phyloP scores from a whole-genome alignment of 2,113 vertebrate species.

The Craseonycteris thonglongyai region DNA sequence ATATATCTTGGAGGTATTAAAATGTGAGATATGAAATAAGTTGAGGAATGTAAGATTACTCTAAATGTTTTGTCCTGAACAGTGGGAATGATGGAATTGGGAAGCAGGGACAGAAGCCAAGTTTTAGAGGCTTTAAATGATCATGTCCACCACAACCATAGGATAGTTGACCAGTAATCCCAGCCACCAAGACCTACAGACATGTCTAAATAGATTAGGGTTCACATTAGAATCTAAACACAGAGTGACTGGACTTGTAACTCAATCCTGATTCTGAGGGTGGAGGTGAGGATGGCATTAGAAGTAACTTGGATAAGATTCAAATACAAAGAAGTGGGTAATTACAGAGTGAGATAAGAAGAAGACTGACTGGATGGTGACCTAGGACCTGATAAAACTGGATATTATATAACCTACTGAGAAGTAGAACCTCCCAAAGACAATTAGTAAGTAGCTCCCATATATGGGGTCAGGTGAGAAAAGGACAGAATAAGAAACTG shows the following conservation, averaged over 20 bases:
- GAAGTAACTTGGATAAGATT: background rate
- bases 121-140: background rate
- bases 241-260: background rate
- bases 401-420: background rate
- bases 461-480: background rate
- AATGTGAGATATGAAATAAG: background rate
- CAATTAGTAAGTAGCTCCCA: background rate
- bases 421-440: background rate
- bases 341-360: background rate
- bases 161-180: background rate
- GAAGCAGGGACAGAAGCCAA: background rate
- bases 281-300: background rate
- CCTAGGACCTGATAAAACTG: background rate
- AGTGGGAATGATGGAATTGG: background rate
- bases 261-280: background rate
- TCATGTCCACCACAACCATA: background rate
- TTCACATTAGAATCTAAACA: background rate
- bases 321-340: background rate
- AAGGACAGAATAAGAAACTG: background rate
- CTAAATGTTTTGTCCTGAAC: background rate
- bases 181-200: background rate
- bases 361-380: background rate
- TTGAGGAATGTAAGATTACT: background rate
- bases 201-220: background rate
- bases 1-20: background rate